Base-by-base conservation (phyloP, 2,888 invertebrate genomes). In the Eupelmus urozonus region DNA sequence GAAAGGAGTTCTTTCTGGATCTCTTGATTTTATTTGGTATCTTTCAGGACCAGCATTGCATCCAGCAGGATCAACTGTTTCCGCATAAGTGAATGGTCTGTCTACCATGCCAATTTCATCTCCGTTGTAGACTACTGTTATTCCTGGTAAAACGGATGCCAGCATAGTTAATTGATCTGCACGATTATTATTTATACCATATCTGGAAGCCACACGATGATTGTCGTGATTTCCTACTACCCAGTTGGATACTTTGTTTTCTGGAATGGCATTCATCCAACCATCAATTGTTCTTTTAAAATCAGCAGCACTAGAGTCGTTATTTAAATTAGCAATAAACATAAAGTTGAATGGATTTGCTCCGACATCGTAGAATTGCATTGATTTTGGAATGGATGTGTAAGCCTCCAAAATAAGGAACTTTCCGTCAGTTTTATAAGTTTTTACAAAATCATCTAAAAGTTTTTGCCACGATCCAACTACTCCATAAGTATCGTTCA, bases 91-190 rank as follows among this genome's bases (percentile, higher is more conserved):
- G 27, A 94, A 91, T 83, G 88, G 87, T 0, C 87, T 86, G 85
- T 96, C 93, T 87, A 96, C 96, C 95, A 96, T 95, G 9, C 94
- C 96, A 67, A 97, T 92, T 88, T 96, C 96, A 87, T 96, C 96
- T 0, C 96, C 96, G 85, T 96, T 95, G 89, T 96, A 94, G 23
- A 93, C 90, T 20, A 94, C 88, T 5, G 92, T 91, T 0, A 93
- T 92, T 7, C 95, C 94, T 0, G 93, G 94, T 53, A 95, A 87
- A 11, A 93, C 89, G 86, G 93, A 89, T 78, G 92, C 90, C 65
- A 95, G 84, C 92, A 93, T 92, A 82, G 92, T 90, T 27, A 93
- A 84, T 25, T 91, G 90, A 84, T 93, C 92, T 1, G 91, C 89
- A 42, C 92, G 87, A 42, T 91, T 90, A 40, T 91, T 87, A 45